phyloP scores from a whole-genome alignment of 2,888 invertebrate genomes.

The Peribatodes rhomboidaria region DNA sequence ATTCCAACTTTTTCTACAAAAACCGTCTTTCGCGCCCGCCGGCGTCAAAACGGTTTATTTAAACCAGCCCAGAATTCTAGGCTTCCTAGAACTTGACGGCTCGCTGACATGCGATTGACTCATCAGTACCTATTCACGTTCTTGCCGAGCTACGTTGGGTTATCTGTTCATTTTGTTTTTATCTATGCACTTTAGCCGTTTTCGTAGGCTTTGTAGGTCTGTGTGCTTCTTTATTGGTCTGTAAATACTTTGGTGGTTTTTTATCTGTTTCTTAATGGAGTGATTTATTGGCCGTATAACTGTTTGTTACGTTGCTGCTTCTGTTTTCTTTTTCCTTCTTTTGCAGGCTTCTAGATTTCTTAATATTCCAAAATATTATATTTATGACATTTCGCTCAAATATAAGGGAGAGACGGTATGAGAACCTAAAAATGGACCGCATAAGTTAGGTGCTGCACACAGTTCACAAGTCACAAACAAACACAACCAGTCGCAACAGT shows the following conservation, averaged over 20 bases:
- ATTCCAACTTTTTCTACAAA: constrained; percentile 21
- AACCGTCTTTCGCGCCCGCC: constrained; percentile 22
- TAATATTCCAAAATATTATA: too few relatives aligned
- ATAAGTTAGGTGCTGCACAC: too few relatives aligned
- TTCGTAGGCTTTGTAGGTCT: constrained; percentile 10
- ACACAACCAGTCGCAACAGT: too few relatives aligned
- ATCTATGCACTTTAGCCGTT: constrained; percentile 26
- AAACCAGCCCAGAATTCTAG: constrained; percentile 42
- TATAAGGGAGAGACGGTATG: too few relatives aligned
- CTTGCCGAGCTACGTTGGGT: constrained; percentile 10
- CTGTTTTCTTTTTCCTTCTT: too few relatives aligned
- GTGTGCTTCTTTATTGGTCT: neutral
- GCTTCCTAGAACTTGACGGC: constrained; percentile 53
- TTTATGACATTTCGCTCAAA: too few relatives aligned
- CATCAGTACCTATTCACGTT: constrained; percentile 45
- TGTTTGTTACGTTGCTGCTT: too few relatives aligned
- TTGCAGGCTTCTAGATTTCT: too few relatives aligned
- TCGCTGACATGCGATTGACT: constrained; percentile 56
- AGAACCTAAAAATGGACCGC: too few relatives aligned
- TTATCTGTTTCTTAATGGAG: too few relatives aligned
- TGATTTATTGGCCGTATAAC: too few relatives aligned
- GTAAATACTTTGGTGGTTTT: neutral
- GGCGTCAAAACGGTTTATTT: constrained; percentile 48
- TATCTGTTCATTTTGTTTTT: constrained; percentile 33
- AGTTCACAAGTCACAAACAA: too few relatives aligned